A percentile compares a stretch with the other conserved stretches of the same genome.
Conservation (phyloP, 2,797 vertebrate genomes). For the Cichlasoma orientale region DNA sequence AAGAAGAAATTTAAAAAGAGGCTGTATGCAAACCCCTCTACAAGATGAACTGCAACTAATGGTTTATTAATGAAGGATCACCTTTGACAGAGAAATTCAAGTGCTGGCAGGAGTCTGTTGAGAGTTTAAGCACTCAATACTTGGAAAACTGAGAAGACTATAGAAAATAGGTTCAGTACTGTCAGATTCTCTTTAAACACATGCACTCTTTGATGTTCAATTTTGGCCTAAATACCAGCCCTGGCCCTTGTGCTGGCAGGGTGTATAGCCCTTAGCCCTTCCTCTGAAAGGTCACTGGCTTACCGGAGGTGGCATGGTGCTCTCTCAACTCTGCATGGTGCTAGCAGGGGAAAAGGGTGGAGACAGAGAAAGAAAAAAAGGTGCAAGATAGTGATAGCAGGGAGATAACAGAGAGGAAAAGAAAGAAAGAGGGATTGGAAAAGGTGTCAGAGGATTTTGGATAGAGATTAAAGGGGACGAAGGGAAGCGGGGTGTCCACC, state of each 20-base stretch:
- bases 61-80: constrained; percentile 15
- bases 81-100: background rate
- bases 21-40: background rate
- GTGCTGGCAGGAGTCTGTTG: background rate
- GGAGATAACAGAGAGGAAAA: constrained; percentile 42
- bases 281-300: constrained; percentile 78
- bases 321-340: constrained; percentile 93
- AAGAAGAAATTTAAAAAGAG: too few species aligned
- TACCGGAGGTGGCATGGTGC: constrained; percentile 88
- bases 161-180: background rate
- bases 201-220: background rate
- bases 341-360: constrained; percentile 64
- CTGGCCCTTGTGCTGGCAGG: constrained; percentile 2
- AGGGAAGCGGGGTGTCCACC: constrained; percentile 40
- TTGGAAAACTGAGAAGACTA: background rate
- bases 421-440: constrained; percentile 14
- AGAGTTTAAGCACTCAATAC: background rate
- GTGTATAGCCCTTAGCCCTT: constrained; percentile 26
- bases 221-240: background rate
- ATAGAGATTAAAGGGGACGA: constrained; percentile 11
- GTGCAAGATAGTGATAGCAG: constrained; percentile 50
- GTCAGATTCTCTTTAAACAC: background rate
- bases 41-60: constrained; percentile 8
- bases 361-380: constrained; percentile 34
- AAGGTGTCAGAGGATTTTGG: constrained; percentile 27